Percentiles rank a stretch among this genome's conserved stretches.
Conservation (phyloP, 2,797 vertebrate species). For the Tamandua tetradactyla region DNA sequence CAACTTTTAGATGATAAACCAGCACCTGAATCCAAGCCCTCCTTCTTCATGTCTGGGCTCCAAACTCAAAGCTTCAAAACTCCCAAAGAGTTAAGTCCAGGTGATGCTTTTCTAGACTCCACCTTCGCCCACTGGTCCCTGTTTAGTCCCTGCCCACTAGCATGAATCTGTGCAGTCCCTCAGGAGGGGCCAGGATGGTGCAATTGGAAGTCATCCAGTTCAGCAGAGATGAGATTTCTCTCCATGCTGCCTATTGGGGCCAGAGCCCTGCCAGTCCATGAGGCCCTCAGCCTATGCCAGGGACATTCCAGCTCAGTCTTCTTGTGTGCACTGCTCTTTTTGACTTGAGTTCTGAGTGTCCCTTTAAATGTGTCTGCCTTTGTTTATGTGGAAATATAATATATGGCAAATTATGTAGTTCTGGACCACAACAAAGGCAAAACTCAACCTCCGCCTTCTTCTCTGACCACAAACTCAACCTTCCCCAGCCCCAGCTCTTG, state of each 20-base stretch:
- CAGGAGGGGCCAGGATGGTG: too few species aligned
- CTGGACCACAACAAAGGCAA: neutral
- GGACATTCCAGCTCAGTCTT: neutral
- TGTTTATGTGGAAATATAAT: neutral
- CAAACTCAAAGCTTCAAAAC: neutral
- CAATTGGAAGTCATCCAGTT: accelerated
- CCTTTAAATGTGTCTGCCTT: neutral
- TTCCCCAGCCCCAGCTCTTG: neutral
- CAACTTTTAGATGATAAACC: neutral
- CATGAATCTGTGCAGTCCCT: neutral
- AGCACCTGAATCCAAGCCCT: neutral
- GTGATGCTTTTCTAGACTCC: neutral
- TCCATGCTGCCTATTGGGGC: neutral
- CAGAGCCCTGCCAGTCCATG: neutral
- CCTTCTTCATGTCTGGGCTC: neutral
- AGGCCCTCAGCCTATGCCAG: neutral
- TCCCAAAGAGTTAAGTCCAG: neutral
- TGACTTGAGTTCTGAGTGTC: neutral
- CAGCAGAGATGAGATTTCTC: neutral
- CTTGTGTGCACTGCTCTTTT: neutral
- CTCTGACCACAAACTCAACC: neutral
- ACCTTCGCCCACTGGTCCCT: neutral
- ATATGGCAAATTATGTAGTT: neutral
- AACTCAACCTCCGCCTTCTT: neutral
- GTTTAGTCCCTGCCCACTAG: neutral